Evolutionary conservation across 2,797 vertebrate genomes (phyloP), one percentile per base, ranked within the genome.

Genomic region (Silurus lanzhouensis): DNA sequence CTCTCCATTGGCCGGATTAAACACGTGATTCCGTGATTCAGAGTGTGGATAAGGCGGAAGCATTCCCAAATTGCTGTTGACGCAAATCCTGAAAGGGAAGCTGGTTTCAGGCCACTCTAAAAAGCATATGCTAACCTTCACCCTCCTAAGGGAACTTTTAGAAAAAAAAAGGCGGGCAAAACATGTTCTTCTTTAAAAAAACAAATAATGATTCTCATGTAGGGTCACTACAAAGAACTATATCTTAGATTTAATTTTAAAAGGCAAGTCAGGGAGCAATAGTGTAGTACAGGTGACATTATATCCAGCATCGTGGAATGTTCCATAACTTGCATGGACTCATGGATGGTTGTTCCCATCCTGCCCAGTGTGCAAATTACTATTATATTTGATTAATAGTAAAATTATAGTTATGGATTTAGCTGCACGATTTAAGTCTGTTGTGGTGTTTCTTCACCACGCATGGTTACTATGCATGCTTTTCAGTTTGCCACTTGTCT

Each of bases 301-400:
- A 5, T 4, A n/a, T 75, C 55, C 19, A 52, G 46, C 67, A 81
- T 63, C 57, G 44, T 71, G 15, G 78, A 64, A 52, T 38, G 2
- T 25, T 68, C 64, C 57, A 22, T n/a, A 74, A 6, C 74, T 76
- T 52, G 57, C 25, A 74, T 85, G 67, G 25, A 38, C 48, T 79
- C 57, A 38, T 38, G 38, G 38, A 31, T 8, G n/a, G 48, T 55
- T 75, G 48, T 55, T 31, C 38, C n/a, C 76, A 70, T 52, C 46
- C 67, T 84, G 64, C 14, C 13, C 3, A 17, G 22, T 25, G 22
- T 55, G 67, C 46, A 55, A 20, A 60, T 72, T 44, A 5, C 58
- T 72, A n/a, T 22, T 25, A n/a, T 83, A 5, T 25, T 70, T 13
- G 0, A 0, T 75, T 57, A 55, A 55, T 48, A 75, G 48, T n/a